Evolutionary conservation across 1,140 invertebrate species (phyloP), one percentile per base, ranked within the genome.

Genomic region (Atta texana): DNA sequence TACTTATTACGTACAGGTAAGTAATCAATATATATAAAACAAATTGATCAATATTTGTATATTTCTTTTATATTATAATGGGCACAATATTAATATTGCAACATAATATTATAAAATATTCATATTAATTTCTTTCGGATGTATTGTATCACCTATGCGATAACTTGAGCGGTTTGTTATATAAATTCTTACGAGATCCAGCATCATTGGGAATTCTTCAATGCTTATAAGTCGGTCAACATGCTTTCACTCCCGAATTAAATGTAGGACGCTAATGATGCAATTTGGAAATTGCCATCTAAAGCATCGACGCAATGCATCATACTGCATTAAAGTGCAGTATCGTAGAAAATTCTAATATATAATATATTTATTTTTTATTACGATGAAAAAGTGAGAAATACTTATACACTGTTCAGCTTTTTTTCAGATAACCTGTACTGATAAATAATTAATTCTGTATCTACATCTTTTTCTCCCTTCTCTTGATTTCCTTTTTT

Each of bases 161-260:
- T 49, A 82, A 74, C 57, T 61, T 39, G 69, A 44, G 34, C 78
- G 34, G 53, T 57, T 49, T 1, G 3, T 81, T 84, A 84, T 63
- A 61, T 74, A 84, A 84, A 21, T 82, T 61, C 24, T 75, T 75
- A 74, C 24, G 69, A 74, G 69, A 63, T 34, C 16, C 69, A 75
- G 12, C 39, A 61, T 59, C 80, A 75, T 84, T 61, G 55, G 24
- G 2, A 75, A 51, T 84, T 75, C 8, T 75, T 84, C n/a, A 84
- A 74, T 55, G 18, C 24, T 24, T 44, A 49, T 61, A 84, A 75
- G 55, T 84, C 80, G 80, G 80, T 61, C 69, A 74, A 0, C 55
- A 16, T 74, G 80, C 80, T 84, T 84, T 84, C 80, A 61, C 80
- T 84, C 80, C 39, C 68, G 28, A 84, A 84, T 84, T 84, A 74